Conservation (phyloP, 2,888 invertebrate species). For the Zygogramma bicolorata region DNA sequence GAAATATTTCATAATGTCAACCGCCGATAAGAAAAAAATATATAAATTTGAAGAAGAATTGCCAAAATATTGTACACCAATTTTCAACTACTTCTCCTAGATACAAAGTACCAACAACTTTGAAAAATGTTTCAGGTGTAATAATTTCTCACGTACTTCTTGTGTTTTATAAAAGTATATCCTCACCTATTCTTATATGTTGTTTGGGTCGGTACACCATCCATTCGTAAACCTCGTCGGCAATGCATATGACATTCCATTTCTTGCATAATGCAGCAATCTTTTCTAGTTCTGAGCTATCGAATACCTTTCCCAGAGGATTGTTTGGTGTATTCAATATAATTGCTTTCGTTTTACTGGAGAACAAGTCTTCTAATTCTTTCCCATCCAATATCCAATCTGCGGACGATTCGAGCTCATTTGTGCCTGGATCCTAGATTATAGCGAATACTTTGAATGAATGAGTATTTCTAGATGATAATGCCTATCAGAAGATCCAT, state of each 20-base stretch:
- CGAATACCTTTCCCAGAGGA: slow-evolving; percentile 93
- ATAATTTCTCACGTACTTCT: too few relatives aligned
- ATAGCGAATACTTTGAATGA: slow-evolving; percentile 4
- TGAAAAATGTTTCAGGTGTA: too few relatives aligned
- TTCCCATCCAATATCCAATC: slow-evolving; percentile 91
- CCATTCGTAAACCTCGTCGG: slow-evolving; percentile 99
- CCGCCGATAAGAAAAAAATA: too few relatives aligned
- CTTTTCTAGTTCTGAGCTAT: slow-evolving; percentile 74
- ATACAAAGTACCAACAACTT: too few relatives aligned
- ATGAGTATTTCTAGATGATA: too few relatives aligned
- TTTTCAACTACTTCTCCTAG: too few relatives aligned
- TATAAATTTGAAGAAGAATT: too few relatives aligned
- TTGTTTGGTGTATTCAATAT: slow-evolving; percentile 99
- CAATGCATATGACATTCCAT: slow-evolving; percentile 90
- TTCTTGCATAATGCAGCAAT: slow-evolving; percentile 93
- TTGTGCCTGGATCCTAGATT: slow-evolving; percentile 52
- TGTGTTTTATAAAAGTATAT: too few relatives aligned
- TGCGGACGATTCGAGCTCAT: slow-evolving; percentile 73
- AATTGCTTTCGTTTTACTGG: slow-evolving; percentile 89
- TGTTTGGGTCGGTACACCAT: slow-evolving; percentile 85
- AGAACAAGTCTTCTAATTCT: slow-evolving; percentile 86
- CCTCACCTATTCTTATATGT: slow-evolving; percentile 89
- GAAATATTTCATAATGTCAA: too few relatives aligned
- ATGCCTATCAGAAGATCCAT: too few relatives aligned
- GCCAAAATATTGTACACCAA: too few relatives aligned